These are phyloP conservation scores for Drosophila nikananu DNA, from an alignment of 1,140 invertebrate genomes.

Conservation along the genomic window DNA sequence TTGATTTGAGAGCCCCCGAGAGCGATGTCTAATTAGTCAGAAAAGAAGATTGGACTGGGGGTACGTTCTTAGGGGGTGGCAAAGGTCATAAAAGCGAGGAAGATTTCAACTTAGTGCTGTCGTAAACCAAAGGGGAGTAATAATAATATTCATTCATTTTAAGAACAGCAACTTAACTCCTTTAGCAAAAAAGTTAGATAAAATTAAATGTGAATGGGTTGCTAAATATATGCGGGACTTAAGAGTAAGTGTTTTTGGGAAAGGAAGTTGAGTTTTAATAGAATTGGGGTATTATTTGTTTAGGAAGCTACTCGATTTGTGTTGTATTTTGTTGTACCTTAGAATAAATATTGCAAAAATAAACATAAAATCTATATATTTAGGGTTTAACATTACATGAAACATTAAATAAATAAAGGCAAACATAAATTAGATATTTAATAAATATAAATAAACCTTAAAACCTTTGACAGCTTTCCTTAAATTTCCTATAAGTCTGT, in stretches of 20 bases:
- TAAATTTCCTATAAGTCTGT: background rate
- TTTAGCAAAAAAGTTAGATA: background rate
- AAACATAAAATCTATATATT: too few relatives aligned
- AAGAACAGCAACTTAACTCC: constrained; percentile 1
- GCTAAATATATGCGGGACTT: background rate
- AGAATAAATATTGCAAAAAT: too few relatives aligned
- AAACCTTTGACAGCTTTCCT: background rate
- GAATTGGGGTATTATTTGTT: background rate
- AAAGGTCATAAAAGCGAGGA: constrained; percentile 30
- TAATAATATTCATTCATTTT: constrained; percentile 48
- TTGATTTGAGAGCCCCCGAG: constrained; percentile 46
- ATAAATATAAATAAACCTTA: background rate
- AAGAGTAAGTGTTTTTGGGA: background rate
- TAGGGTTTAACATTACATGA: too few relatives aligned
- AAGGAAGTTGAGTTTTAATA: background rate
- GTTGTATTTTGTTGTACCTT: too few relatives aligned
- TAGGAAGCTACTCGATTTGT: too few relatives aligned
- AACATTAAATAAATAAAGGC: too few relatives aligned
- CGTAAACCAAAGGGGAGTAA: constrained; percentile 16
- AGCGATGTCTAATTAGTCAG: constrained; percentile 54
- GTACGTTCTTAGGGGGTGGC: background rate
- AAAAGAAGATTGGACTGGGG: constrained; percentile 31
- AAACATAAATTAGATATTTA: background rate
- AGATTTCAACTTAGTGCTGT: constrained; percentile 12
- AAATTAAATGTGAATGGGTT: constrained; percentile 11